These are phyloP conservation scores for Sebastes melanostomus DNA, from an alignment of 2,797 vertebrate species.

Conservation along the genomic window DNA sequence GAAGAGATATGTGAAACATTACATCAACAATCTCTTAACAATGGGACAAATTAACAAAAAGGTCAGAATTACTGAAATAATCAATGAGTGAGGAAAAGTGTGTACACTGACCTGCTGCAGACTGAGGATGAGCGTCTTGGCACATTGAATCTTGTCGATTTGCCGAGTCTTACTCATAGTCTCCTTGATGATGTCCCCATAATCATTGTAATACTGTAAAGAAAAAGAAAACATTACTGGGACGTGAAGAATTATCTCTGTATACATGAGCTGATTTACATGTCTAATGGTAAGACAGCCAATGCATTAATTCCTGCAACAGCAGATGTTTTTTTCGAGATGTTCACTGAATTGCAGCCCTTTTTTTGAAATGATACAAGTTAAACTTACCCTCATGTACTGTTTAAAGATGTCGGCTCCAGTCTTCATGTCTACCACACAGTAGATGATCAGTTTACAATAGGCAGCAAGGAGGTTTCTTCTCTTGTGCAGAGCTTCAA, in stretches of 20 bases:
- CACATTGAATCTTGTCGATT: slow-evolving; percentile 99
- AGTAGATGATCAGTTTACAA: slow-evolving; percentile 99
- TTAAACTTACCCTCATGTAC: slow-evolving; percentile 92
- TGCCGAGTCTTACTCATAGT: slow-evolving; percentile 99
- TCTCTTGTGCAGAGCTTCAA: slow-evolving; percentile 98
- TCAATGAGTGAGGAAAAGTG: background rate
- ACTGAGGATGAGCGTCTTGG: slow-evolving; percentile 98
- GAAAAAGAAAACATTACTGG: background rate
- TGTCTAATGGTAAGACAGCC: background rate
- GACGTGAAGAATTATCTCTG: background rate
- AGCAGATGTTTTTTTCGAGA: background rate
- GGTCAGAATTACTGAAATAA: background rate
- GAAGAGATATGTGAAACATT: background rate
- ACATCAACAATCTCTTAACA: background rate
- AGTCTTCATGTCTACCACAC: slow-evolving; percentile 98
- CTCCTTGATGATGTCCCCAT: slow-evolving; percentile 99
- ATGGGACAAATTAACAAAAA: background rate
- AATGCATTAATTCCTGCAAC: background rate
- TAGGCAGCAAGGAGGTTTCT: slow-evolving; percentile 97
- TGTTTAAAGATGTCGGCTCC: slow-evolving; percentile 99
- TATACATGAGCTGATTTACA: background rate
- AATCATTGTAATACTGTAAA: slow-evolving; percentile 97
- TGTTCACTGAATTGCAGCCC: background rate
- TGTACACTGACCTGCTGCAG: slow-evolving; percentile 92
- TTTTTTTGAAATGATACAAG: background rate